Base-by-base conservation (phyloP, 2,888 invertebrate species). In the Argynnis bischoffii region DNA sequence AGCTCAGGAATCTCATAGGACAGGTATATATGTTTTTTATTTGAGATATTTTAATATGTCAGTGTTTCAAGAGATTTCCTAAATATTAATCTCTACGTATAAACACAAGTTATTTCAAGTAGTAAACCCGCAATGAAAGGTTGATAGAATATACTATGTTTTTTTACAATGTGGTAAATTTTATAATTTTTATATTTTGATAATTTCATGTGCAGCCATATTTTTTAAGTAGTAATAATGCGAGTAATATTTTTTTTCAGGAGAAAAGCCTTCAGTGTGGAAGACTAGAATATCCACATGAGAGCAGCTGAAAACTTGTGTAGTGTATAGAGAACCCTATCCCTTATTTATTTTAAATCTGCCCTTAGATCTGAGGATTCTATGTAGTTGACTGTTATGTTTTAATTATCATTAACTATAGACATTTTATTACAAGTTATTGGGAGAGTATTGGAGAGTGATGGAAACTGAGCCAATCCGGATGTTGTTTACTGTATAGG, bases 241-340 rank as follows among this genome's bases (percentile, higher is more conserved):
- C 18, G 46, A 55, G 66, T 50, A 63, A 48, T 18, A 6, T 68
- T 73, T 6, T 64, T n/a, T 89, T 84, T 41, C 88, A 92, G 90
- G 91, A 72, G 92, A 92, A 75, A 92, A 92, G 78, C 83, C 89
- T 71, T 85, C 90, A 70, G 88, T 87, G 69, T 92, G 92, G 92
- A 92, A 90, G 85, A 90, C 92, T 86, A 87, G 92, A 88, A 92
- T 92, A 91, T 92, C 92, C 66, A 92, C 92, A 77, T 92, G 92
- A 92, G 84, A 81, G 74, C 81, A 80, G 81, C 77, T 79, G 72
- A 74, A 72, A 72, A 74, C 70, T 69, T 75, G 64, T 78, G 46
- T 71, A 71, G 59, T 76, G 76, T 78, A 77, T 75, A 69, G 75
- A 76, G 75, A 79, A 76, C 80, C 77, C 71, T 76, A 75, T 78